Conservation (phyloP, 2,797 vertebrate genomes). For the Peromyscus attwateri region DNA sequence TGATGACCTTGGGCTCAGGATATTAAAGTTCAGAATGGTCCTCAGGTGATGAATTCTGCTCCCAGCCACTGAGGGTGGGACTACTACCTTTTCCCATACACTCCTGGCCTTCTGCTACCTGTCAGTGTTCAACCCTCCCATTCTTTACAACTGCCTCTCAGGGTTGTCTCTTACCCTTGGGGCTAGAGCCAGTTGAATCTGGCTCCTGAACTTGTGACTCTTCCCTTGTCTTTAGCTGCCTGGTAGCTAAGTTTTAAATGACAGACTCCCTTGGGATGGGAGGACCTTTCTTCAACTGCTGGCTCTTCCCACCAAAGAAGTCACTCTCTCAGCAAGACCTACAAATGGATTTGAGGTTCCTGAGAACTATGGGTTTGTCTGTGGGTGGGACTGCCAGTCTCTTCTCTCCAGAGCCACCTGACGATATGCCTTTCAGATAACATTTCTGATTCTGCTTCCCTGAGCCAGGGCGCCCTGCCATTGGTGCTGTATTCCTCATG, state of each 20-base stretch:
- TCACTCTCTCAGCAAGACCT: neutral
- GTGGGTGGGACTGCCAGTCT: neutral
- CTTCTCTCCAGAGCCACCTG: neutral
- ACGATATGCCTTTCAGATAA: neutral
- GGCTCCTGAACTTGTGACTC: neutral
- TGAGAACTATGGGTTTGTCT: neutral
- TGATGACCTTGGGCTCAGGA: neutral
- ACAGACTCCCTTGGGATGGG: neutral
- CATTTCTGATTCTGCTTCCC: neutral
- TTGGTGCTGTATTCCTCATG: neutral
- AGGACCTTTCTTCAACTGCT: neutral
- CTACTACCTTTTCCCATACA: neutral
- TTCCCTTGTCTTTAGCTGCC: neutral
- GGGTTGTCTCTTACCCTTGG: neutral
- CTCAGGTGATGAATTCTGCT: neutral
- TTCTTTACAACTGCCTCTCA: neutral
- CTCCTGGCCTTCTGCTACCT: neutral
- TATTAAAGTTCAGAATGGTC: neutral
- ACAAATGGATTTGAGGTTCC: neutral
- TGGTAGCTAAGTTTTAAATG: neutral
- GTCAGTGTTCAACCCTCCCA: neutral
- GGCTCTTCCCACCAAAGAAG: neutral
- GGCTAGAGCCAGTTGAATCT: neutral
- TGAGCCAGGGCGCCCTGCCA: neutral
- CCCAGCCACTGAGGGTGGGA: neutral